Percentiles rank a stretch among this genome's conserved stretches.
Evolutionary conservation across 1,140 invertebrate species (phyloP).

Genomic region (Phymorhynchus buccinoides): DNA sequence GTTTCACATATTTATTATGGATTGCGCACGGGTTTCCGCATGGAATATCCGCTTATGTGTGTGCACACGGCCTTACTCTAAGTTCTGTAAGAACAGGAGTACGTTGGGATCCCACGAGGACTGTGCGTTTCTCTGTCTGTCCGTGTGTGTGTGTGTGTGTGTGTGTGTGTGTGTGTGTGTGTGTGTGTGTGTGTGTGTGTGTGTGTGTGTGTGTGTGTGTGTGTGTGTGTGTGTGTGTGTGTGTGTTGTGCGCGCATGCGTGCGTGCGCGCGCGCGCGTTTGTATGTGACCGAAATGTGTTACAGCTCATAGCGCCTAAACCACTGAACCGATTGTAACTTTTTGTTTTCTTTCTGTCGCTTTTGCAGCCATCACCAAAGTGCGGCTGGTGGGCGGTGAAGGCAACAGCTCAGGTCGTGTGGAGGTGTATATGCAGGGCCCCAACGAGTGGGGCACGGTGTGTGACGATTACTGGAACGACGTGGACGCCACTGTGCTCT

Average conservation of each 20-base stretch:
- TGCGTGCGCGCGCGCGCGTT: too few relatives aligned
- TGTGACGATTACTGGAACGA: conserved; percentile 65
- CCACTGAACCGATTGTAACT: too few relatives aligned
- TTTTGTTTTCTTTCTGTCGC: background rate
- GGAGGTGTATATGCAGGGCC: conserved; percentile 57
- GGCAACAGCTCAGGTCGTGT: conserved; percentile 56
- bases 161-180: conserved; percentile 1
- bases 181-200: background rate
- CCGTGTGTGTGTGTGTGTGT: background rate
- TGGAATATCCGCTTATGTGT: too few relatives aligned
- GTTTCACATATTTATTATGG: too few relatives aligned
- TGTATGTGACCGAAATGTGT: too few relatives aligned
- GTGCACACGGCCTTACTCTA: too few relatives aligned
- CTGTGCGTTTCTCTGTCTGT: too few relatives aligned
- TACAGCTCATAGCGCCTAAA: too few relatives aligned
- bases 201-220: background rate
- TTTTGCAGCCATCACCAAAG: conserved; percentile 45
- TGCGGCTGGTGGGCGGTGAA: conserved; percentile 47
- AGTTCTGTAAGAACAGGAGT: too few relatives aligned
- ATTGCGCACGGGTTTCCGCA: too few relatives aligned
- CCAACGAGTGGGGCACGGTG: conserved; percentile 63
- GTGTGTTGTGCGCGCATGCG: too few relatives aligned
- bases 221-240: background rate
- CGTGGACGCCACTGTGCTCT: conserved; percentile 60
- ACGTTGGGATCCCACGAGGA: too few relatives aligned